These are phyloP conservation scores for Passer montanus DNA, from an alignment of 2,113 vertebrate species.

Conservation along the genomic window DNA sequence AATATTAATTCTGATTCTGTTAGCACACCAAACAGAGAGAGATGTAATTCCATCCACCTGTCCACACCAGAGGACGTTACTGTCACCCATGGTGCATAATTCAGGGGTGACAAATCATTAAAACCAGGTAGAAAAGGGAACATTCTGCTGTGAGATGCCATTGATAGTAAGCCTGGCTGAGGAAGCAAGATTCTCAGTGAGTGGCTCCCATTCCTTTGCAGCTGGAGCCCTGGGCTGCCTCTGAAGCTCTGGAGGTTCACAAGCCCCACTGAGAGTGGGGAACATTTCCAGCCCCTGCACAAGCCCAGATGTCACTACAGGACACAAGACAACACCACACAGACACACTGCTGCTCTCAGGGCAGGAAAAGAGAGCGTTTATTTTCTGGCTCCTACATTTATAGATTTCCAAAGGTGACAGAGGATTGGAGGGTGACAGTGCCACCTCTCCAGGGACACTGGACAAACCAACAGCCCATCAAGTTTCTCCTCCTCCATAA, in stretches of 20 bases:
- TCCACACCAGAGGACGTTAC: background rate
- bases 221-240: background rate
- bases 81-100: background rate
- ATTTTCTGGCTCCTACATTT: too few species aligned
- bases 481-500: too few species aligned
- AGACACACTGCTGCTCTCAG: too few species aligned
- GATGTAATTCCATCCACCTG: background rate
- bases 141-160: background rate
- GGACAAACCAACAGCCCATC: too few species aligned
- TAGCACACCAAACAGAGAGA: constrained; percentile 37
- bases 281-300: background rate
- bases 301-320: background rate
- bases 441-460: too few species aligned
- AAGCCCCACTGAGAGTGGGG: background rate
- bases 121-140: background rate
- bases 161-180: background rate
- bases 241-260: background rate
- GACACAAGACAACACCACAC: too few species aligned
- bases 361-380: too few species aligned
- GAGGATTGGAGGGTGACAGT: too few species aligned
- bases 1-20: constrained; percentile 43
- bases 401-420: too few species aligned
- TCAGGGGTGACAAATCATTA: background rate
- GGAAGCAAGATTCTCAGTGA: background rate
- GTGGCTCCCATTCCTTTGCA: background rate